Evolutionary conservation across 2,888 invertebrate species (phyloP).

Genomic region (Biston stratarius): DNA sequence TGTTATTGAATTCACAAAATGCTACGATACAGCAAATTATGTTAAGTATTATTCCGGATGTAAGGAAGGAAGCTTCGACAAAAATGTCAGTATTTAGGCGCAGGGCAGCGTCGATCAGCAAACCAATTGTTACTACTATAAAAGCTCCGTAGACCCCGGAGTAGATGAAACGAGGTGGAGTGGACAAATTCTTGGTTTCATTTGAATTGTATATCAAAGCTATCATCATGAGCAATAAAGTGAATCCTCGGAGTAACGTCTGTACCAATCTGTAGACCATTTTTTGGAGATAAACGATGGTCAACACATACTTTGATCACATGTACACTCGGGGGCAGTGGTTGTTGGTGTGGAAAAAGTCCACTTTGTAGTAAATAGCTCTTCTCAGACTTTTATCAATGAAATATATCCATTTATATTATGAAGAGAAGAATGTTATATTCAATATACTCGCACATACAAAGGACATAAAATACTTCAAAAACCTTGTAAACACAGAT

Average conservation of each 20-base stretch:
- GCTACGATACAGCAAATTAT: background rate
- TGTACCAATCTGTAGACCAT: background rate
- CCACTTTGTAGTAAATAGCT: no score
- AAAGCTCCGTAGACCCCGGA: background rate
- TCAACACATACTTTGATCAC: background rate
- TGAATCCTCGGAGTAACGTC: background rate
- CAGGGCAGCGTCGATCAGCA: background rate
- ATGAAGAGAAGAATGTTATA: background rate
- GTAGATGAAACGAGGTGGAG: background rate
- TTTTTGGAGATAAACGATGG: background rate
- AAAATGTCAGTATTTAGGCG: background rate
- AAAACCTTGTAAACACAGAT: background rate
- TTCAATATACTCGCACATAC: background rate
- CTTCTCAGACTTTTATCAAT: no score
- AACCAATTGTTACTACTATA: background rate
- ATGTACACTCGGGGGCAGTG: no score
- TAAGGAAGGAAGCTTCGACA: background rate
- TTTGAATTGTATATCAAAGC: background rate
- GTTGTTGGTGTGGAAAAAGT: no score
- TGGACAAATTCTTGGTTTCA: background rate
- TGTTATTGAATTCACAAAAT: background rate
- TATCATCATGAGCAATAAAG: background rate
- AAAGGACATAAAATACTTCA: background rate
- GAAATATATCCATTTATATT: background rate
- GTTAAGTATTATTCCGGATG: background rate